Evolutionary conservation across 2,888 invertebrate genomes (phyloP), one percentile per base, ranked within the genome.

Genomic region (Teleiodes luculella): DNA sequence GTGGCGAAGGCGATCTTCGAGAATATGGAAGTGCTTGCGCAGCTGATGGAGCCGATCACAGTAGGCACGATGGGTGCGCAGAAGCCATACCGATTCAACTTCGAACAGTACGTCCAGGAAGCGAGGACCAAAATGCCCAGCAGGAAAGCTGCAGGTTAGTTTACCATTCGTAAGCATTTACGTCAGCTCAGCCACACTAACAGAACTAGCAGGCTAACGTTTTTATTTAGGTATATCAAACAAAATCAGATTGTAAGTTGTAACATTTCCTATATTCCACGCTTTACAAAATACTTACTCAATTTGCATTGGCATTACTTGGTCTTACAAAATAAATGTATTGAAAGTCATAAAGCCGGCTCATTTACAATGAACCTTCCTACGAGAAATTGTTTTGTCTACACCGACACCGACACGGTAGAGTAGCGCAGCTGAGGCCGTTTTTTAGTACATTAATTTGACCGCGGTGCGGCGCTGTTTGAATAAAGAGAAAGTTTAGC

Each of bases 51-150:
- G 59, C 89, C 89, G 0, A 70, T 89, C 18, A 84, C 84, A 0
- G 64, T 89, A 11, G 89, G 89, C 5, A 88, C 88, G 0, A 75
- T 89, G 81, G 88, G 88, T 2, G 86, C 88, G 1, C 88, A 88
- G 60, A 88, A 88, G 56, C 87, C 89, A 2, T 88, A 83, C 60
- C 72, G 85, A n/a, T 85, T 87, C 53, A 61, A 67, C 18, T 88
- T 87, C 59, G 87, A 88, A 58, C 86, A 87, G 59, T 89, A 88
- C 58, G 79, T 88, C 11, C 80, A 87, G 61, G 88, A 88, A 59
- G 86, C 89, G 0, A 74, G 80, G 57, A 85, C 80, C 48, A 89
- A 87, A 64, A 86, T 85, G 84, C 89, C 89, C 0, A 79, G 72
- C 6, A 78, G 89, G 56, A 88, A 86, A 65, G 83, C 85, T 2